phyloP scores from a whole-genome alignment of 1,140 invertebrate genomes.

The Ceratina japonica region DNA sequence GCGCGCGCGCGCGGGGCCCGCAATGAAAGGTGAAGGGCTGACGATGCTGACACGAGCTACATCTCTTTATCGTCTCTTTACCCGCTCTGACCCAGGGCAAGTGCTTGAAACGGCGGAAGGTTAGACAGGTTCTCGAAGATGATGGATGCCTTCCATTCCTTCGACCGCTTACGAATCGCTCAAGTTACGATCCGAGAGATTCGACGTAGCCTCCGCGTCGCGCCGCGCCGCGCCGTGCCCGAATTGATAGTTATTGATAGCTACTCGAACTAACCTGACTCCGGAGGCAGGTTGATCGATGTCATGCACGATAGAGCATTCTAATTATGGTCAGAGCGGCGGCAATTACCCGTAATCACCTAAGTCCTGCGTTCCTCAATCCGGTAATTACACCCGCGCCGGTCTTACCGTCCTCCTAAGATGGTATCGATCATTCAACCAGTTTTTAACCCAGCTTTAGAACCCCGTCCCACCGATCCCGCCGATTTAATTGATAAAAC shows the following conservation, averaged over 20 bases:
- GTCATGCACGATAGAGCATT: slow-evolving; percentile 71
- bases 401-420: slow-evolving; percentile 31
- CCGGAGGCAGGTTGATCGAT: slow-evolving; percentile 69
- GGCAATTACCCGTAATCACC: slow-evolving; percentile 71
- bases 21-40: slow-evolving; percentile 60
- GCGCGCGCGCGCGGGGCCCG: background rate
- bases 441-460: background rate
- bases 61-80: slow-evolving; percentile 62
- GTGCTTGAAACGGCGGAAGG: slow-evolving; percentile 57
- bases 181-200: slow-evolving; percentile 48
- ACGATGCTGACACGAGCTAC: slow-evolving; percentile 62
- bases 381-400: slow-evolving; percentile 49
- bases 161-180: slow-evolving; percentile 53
- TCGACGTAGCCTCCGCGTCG: slow-evolving; percentile 8
- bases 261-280: slow-evolving; percentile 68
- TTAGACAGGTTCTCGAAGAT: slow-evolving; percentile 65
- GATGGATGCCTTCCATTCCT: slow-evolving; percentile 65
- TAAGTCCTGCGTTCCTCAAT: slow-evolving; percentile 52
- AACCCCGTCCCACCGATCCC: background rate
- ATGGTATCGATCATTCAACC: slow-evolving; percentile 8
- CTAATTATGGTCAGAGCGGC: slow-evolving; percentile 71
- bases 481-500: background rate
- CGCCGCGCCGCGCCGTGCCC: slow-evolving; percentile 15
- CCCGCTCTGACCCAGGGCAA: slow-evolving; percentile 61
- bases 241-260: slow-evolving; percentile 74